Evolutionary conservation across 2,113 vertebrate species (phyloP).

Genomic region (Corvus hawaiiensis): DNA sequence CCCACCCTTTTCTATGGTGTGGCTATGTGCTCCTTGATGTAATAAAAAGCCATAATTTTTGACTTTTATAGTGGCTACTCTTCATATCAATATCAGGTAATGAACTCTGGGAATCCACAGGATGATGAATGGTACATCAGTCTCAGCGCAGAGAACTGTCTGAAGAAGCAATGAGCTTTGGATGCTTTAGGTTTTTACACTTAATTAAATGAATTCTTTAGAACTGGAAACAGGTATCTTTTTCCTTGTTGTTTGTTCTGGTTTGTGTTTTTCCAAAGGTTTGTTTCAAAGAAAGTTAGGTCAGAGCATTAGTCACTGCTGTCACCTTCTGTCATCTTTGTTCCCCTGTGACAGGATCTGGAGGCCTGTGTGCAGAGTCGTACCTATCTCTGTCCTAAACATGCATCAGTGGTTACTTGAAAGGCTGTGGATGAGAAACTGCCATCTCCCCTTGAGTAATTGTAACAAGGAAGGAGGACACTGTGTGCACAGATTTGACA

Average conservation of each 20-base stretch:
- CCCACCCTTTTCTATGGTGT: not conserved
- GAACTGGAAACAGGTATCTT: not conserved
- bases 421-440: conserved; percentile 58
- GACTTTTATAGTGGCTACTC: not conserved
- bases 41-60: not conserved
- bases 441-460: conserved; percentile 49
- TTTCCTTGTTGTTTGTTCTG: not conserved
- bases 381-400: conserved; percentile 29
- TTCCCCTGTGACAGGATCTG: conserved; percentile 7
- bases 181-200: not conserved
- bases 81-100: not conserved
- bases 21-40: not conserved
- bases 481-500: conserved; percentile 41
- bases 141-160: not conserved
- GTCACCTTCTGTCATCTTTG: conserved; percentile 16
- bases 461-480: conserved; percentile 65
- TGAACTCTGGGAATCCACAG: not conserved
- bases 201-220: not conserved
- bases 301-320: not conserved
- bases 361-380: not conserved
- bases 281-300: not conserved
- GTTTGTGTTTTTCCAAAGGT: not conserved
- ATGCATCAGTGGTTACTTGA: conserved; percentile 52
- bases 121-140: not conserved
- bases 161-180: not conserved